A percentile compares a stretch with the other conserved stretches of the same genome.
phyloP scores from a whole-genome alignment of 2,888 invertebrate species.

The Parnassius smintheus region DNA sequence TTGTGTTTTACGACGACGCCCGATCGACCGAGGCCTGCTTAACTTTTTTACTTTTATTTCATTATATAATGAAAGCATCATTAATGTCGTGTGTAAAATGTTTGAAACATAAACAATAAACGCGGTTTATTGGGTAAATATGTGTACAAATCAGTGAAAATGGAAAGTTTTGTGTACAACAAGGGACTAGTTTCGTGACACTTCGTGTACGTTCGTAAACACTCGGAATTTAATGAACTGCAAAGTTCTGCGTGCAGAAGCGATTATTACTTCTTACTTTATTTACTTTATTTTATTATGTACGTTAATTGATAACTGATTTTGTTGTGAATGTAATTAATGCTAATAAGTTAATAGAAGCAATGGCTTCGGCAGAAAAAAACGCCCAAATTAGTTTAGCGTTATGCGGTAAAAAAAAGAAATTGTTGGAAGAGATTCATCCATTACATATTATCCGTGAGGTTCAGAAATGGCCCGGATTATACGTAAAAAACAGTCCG shows the following conservation, averaged over 20 bases:
- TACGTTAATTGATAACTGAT: no score
- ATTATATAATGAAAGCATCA: no score
- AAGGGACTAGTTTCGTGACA: not conserved
- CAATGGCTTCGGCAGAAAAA: not conserved
- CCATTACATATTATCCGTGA: slow-evolving; percentile 48
- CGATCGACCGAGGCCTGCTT: no score
- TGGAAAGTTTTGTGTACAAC: not conserved
- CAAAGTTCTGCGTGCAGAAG: not conserved
- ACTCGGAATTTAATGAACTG: not conserved
- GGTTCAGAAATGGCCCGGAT: slow-evolving; percentile 48
- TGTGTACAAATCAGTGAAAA: not conserved
- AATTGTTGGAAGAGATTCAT: slow-evolving; percentile 46
- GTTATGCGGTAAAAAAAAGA: slow-evolving; percentile 29
- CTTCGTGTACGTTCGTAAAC: not conserved
- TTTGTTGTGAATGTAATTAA: no score
- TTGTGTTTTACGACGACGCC: not conserved
- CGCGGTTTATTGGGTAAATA: not conserved
- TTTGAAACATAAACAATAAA: not conserved
- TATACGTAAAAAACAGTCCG: slow-evolving; percentile 41
- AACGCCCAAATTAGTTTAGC: not conserved
- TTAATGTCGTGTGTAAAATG: no score
- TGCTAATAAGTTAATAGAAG: not conserved
- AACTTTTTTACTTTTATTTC: no score
- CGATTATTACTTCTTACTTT: not conserved
- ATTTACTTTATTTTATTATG: no score